Percentiles rank a stretch among this genome's conserved stretches.
Conservation (phyloP, 1,140 invertebrate species). For the Oncopodura yosiiana region DNA sequence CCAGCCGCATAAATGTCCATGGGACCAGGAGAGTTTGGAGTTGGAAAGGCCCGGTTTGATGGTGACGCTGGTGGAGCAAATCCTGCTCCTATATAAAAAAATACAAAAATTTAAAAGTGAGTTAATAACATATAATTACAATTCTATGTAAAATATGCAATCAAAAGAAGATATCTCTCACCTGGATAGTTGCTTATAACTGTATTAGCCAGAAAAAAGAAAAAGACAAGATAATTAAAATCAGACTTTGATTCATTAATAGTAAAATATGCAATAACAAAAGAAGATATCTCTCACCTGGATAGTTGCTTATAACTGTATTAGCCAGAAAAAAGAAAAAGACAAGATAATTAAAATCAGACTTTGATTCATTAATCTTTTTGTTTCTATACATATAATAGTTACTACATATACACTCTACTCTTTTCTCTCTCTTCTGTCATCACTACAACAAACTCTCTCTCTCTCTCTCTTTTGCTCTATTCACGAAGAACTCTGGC, state of each 20-base stretch:
- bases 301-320: not conserved
- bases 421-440: conserved; percentile 2
- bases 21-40: conserved; percentile 67
- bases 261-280: not conserved
- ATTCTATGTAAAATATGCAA: no score
- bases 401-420: no score
- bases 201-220: conserved; percentile 40
- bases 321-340: no score
- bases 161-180: no score
- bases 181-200: conserved; percentile 88
- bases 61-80: conserved; percentile 62
- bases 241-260: not conserved
- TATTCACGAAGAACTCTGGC: no score
- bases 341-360: not conserved
- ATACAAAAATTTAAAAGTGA: no score
- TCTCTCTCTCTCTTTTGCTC: conserved; percentile 3
- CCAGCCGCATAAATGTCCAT: conserved; percentile 81
- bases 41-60: conserved; percentile 63
- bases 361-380: conserved; percentile 19
- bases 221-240: not conserved
- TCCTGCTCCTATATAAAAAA: no score
- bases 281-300: not conserved
- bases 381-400: not conserved
- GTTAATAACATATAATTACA: no score
- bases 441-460: not conserved